phyloP scores from a whole-genome alignment of 2,797 vertebrate species.

The Lagodon rhomboides region DNA sequence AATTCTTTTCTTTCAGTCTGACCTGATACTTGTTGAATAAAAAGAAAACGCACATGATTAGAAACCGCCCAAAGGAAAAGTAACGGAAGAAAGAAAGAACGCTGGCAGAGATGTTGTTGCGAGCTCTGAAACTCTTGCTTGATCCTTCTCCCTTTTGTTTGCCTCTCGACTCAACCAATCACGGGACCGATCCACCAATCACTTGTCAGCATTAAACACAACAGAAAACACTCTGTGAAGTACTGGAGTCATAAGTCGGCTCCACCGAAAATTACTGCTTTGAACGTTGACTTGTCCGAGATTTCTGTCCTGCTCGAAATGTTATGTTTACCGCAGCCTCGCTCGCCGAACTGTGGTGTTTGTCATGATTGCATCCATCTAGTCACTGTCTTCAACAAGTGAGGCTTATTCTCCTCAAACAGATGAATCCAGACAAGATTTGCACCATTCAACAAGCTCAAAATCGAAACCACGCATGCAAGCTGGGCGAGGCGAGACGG shows the following conservation, averaged over 20 bases:
- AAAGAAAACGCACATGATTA: background rate
- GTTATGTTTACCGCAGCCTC: background rate
- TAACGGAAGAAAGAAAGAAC: background rate
- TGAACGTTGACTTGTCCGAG: background rate
- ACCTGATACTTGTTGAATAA: background rate
- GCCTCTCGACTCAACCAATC: slow-evolving; percentile 5
- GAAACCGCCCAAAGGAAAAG: background rate
- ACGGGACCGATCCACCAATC: background rate
- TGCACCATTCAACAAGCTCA: background rate
- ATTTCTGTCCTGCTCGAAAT: background rate
- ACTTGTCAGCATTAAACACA: slow-evolving; percentile 9
- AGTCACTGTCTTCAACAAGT: background rate
- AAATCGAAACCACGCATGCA: background rate
- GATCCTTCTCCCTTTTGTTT: background rate
- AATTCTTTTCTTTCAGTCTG: background rate
- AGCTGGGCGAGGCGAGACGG: background rate
- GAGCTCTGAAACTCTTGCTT: background rate
- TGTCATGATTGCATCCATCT: slow-evolving; percentile 9
- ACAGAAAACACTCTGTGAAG: background rate
- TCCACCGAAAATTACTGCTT: slow-evolving; percentile 8
- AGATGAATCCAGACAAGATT: background rate
- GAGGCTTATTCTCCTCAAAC: background rate
- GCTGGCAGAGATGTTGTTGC: background rate
- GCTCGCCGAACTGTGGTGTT: slow-evolving; percentile 5
- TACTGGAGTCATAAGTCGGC: slow-evolving; percentile 2